phyloP scores from a whole-genome alignment of 2,888 invertebrate genomes.

The Ormyrus pomaceus region DNA sequence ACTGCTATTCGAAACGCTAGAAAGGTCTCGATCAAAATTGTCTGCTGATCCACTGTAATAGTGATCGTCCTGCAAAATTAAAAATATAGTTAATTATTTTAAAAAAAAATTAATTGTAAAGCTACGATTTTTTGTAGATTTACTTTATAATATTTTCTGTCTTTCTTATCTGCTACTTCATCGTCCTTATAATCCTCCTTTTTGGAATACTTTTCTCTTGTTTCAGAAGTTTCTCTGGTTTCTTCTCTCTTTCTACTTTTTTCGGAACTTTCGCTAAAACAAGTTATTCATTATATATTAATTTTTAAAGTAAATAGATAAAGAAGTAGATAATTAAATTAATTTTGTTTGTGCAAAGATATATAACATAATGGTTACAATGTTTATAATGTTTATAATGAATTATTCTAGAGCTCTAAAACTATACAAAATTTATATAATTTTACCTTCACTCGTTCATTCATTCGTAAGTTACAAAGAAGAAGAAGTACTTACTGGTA shows the following conservation, averaged over 20 bases:
- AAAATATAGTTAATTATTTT: conserved; percentile 24
- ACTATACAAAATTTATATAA: no score
- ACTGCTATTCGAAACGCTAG: conserved; percentile 76
- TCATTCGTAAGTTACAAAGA: background rate
- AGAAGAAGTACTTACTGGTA: conserved; percentile 68
- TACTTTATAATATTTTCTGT: conserved; percentile 79
- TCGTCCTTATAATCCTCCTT: conserved; percentile 78
- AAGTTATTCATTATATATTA: no score
- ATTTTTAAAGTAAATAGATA: no score
- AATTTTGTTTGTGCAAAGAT: no score
- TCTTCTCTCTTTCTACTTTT: conserved; percentile 71
- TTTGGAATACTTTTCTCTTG: conserved; percentile 76
- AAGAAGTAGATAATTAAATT: no score
- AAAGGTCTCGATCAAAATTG: conserved; percentile 79
- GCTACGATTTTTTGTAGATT: conserved; percentile 69
- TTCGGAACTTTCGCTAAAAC: conserved; percentile 67
- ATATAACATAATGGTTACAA: no score
- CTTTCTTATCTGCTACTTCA: conserved; percentile 78
- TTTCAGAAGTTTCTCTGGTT: conserved; percentile 73
- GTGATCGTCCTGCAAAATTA: conserved; percentile 76
- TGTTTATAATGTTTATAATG: no score
- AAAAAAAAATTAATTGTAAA: conserved; percentile 52
- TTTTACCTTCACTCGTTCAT: no score
- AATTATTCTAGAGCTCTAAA: no score
- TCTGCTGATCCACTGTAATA: conserved; percentile 75